Evolutionary conservation across 2,113 vertebrate species (phyloP).

Genomic region (Centrocercus urophasianus): DNA sequence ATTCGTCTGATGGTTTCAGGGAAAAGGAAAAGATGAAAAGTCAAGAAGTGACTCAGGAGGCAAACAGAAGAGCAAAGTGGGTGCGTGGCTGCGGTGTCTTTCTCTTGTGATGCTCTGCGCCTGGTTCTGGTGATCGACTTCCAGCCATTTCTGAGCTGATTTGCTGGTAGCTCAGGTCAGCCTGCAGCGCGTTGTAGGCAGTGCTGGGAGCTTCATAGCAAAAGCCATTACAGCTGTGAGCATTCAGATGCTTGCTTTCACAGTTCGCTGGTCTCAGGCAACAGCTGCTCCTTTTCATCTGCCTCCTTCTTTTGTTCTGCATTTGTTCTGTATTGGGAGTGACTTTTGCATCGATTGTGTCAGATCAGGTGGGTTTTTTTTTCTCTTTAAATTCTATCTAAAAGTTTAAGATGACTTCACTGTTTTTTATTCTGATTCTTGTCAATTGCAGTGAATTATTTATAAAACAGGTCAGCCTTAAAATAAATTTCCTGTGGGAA

Average conservation of each 20-base stretch:
- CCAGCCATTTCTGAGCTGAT: neutral
- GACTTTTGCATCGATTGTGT: neutral
- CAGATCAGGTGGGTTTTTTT: neutral
- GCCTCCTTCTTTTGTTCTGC: neutral
- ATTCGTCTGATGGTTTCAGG: constrained; percentile 46
- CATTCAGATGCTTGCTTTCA: constrained; percentile 11
- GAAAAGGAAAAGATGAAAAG: neutral
- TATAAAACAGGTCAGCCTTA: neutral
- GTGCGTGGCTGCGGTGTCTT: neutral
- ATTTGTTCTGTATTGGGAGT: neutral
- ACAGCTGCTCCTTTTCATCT: neutral
- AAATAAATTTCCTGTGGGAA: neutral
- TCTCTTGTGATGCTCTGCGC: accelerated
- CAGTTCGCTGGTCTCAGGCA: neutral
- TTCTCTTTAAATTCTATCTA: neutral
- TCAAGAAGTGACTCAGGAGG: neutral
- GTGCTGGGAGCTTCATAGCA: neutral
- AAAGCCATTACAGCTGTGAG: neutral
- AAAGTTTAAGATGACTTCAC: constrained; percentile 5
- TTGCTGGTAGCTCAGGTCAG: neutral
- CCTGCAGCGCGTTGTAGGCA: neutral
- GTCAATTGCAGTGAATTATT: neutral
- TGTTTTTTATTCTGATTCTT: neutral
- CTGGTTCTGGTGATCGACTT: neutral
- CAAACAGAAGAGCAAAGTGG: neutral